These are phyloP conservation scores for Gallinago solitaria DNA, from an alignment of 2,797 vertebrate genomes.

Conservation along the genomic window DNA sequence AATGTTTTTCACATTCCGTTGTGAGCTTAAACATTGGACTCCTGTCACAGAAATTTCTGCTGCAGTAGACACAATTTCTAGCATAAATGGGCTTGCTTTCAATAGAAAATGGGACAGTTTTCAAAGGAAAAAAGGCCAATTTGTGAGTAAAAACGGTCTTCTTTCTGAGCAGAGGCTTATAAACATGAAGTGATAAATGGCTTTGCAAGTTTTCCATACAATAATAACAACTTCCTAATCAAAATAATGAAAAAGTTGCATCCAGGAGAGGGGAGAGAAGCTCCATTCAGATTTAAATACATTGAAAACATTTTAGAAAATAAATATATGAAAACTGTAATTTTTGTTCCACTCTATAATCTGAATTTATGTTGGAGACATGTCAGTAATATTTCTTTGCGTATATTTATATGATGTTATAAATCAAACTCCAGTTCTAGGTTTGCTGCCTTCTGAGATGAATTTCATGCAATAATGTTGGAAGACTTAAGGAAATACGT, in stretches of 20 bases:
- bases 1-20: conserved; percentile 18
- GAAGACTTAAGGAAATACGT: neutral
- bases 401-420: neutral
- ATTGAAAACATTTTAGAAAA: neutral
- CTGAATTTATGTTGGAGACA: neutral
- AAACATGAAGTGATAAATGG: conserved; percentile 30
- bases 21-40: conserved; percentile 3
- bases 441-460: neutral
- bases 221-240: conserved; percentile 13
- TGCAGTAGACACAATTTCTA: conserved; percentile 28
- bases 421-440: neutral
- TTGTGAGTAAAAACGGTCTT: conserved; percentile 25
- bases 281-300: neutral
- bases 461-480: neutral
- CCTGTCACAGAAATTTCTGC: conserved; percentile 45
- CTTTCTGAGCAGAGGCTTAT: neutral
- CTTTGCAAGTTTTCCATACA: neutral
- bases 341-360: neutral
- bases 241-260: conserved; percentile 40
- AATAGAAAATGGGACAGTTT: conserved; percentile 36
- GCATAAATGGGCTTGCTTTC: conserved; percentile 33
- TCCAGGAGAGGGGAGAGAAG: neutral
- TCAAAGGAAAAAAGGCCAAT: conserved; percentile 35
- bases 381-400: neutral
- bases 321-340: neutral